phyloP scores from a whole-genome alignment of 2,888 invertebrate species.

The Conomelus anceps region DNA sequence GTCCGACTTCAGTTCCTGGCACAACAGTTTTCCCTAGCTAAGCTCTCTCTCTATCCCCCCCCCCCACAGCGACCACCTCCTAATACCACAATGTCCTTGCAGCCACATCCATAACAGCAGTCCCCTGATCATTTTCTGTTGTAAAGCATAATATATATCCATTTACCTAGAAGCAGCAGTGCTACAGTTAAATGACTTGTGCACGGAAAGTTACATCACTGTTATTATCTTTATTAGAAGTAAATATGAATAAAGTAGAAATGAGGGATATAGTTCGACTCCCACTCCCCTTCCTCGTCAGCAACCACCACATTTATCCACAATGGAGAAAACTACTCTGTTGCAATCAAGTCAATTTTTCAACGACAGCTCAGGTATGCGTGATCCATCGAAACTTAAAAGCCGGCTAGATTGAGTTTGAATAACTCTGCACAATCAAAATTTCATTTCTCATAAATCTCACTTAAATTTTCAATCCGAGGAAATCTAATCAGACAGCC shows the following conservation, averaged over 20 bases:
- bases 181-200: not conserved
- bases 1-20: not conserved
- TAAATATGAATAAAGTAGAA: not conserved
- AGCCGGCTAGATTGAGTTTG: not conserved
- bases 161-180: not conserved
- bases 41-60: too few species aligned
- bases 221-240: not conserved
- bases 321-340: not conserved
- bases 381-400: not conserved
- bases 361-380: not conserved
- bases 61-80: too few species aligned
- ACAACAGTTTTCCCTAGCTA: too few species aligned
- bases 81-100: not conserved
- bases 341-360: not conserved
- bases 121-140: not conserved
- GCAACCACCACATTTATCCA: not conserved
- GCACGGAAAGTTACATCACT: not conserved
- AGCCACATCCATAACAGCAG: not conserved
- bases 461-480: not conserved
- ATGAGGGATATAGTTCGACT: not conserved
- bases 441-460: not conserved
- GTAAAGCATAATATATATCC: not conserved
- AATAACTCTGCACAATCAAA: not conserved
- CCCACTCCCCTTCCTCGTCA: not conserved
- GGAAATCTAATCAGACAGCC: not conserved